Evolutionary conservation across 64 coral and sea anemone genomes (phyloP), one percentile per base, ranked within the genome.

Genomic region (Acropora tenuis): DNA sequence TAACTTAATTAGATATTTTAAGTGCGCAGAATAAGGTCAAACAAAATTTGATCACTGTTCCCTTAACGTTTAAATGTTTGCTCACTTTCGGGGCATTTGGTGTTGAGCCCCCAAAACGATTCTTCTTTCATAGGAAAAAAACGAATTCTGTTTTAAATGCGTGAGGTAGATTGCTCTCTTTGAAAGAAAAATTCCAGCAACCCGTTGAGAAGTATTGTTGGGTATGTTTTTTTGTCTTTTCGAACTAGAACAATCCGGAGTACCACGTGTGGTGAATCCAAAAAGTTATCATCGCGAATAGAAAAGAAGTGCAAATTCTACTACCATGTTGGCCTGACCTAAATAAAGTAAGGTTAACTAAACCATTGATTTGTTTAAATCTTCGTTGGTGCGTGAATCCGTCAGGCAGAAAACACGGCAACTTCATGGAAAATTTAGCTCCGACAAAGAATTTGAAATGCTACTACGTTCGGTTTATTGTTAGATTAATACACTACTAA

Each of bases 111-210:
- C 52, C 10, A 10, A 61, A 10, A 61, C 1, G 11, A 61, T 13
- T 61, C 8, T 12, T 61, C 60, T 13, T 3, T 55, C 52, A 30
- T 30, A 30, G 30, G 10, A 63, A 63, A 63, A 63, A 8, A 3
- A 15, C 16, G 60, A 7, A 63, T 12, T 63, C 11, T 13, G 60
- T 15, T 63, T 15, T 63, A 55, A 41, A 63, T 83, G 80, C 80
- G 80, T 68, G 80, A 83, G 80, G 13, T 75, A 75, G 0, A 9
- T 41, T 73, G 73, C 73, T 12, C 73, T 43, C 73, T 75, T 75
- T 45, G 3, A 1, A 17, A 13, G 9, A 2, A 67, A 15, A 67
- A 63, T 12, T 41, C 53, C 30, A 82, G 40, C 8, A 44, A 65
- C 80, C 80, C 47, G 58, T 57, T 1, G 43, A 63, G 60, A 63